Evolutionary conservation across 2,113 vertebrate species (phyloP).

Genomic region (Ursus arctos): DNA sequence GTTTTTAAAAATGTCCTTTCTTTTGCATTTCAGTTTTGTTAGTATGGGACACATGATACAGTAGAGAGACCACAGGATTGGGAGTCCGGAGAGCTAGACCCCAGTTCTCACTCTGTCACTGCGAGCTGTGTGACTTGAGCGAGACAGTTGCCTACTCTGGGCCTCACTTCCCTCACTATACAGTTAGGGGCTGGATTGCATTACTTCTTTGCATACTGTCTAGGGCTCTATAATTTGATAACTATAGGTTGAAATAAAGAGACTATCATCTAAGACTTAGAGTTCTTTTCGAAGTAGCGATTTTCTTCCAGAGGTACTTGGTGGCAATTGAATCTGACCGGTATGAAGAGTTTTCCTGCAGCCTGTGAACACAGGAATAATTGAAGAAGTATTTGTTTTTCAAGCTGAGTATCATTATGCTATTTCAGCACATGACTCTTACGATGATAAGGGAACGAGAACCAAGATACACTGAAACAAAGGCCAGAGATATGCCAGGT

Average conservation of each 20-base stretch:
- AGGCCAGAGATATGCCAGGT: not conserved
- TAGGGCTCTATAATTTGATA: slow-evolving; percentile 27
- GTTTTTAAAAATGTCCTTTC: not conserved
- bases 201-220: not conserved
- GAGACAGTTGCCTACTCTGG: not conserved
- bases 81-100: not conserved
- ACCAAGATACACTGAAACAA: not conserved
- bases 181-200: not conserved
- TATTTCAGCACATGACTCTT: not conserved
- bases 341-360: slow-evolving; percentile 7
- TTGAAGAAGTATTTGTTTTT: slow-evolving; percentile 40
- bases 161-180: not conserved
- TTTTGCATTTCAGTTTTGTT: not conserved
- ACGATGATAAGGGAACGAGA: slow-evolving; percentile 42
- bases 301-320: slow-evolving; percentile 35
- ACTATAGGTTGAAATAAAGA: slow-evolving; percentile 26
- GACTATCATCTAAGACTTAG: not conserved
- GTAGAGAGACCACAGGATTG: not conserved
- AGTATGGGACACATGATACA: not conserved
- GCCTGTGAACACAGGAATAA: slow-evolving; percentile 29
- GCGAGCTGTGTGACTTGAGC: not conserved
- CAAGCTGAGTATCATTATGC: slow-evolving; percentile 19
- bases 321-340: slow-evolving; percentile 34
- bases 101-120: not conserved
- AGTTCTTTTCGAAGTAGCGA: not conserved